phyloP scores from a whole-genome alignment of 1,140 invertebrate species.

The Leucophenga varia region DNA sequence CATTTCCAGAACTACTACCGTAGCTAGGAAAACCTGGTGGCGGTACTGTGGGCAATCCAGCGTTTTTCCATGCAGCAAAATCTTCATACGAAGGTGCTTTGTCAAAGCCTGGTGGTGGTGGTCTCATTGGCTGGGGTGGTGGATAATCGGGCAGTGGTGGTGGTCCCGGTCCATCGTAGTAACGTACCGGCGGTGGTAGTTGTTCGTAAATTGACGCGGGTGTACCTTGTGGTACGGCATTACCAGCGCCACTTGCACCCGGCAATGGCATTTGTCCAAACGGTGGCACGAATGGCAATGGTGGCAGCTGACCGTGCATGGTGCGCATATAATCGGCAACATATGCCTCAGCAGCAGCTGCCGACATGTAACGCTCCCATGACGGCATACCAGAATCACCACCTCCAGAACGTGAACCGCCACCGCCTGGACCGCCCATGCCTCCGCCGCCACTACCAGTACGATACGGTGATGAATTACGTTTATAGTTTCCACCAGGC shows the following conservation, averaged over 20 bases:
- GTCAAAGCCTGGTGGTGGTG: constrained; percentile 60
- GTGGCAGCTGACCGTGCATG: constrained; percentile 77
- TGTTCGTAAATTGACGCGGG: constrained; percentile 59
- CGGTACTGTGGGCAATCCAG: constrained; percentile 39
- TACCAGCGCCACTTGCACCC: constrained; percentile 60
- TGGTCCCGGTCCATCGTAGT: constrained; percentile 71
- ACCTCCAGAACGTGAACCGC: constrained; percentile 54
- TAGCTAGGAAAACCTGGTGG: constrained; percentile 40
- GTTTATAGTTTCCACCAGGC: constrained; percentile 59
- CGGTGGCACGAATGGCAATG: constrained; percentile 70
- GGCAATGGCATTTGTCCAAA: constrained; percentile 62
- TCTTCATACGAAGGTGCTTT: constrained; percentile 79
- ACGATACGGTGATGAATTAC: constrained; percentile 62
- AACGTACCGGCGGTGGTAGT: constrained; percentile 67
- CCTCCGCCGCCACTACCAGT: constrained; percentile 50
- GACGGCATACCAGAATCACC: constrained; percentile 58
- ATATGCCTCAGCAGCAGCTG: constrained; percentile 72
- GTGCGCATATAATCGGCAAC: constrained; percentile 77
- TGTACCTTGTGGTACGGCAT: constrained; percentile 65
- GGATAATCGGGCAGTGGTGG: constrained; percentile 66
- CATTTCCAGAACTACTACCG: constrained; percentile 25
- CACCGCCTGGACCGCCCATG: constrained; percentile 55
- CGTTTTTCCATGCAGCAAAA: constrained; percentile 83
- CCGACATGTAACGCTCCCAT: constrained; percentile 56
- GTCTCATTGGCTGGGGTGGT: constrained; percentile 55